phyloP scores from a whole-genome alignment of 2,113 vertebrate genomes.

The Aptenodytes patagonicus region DNA sequence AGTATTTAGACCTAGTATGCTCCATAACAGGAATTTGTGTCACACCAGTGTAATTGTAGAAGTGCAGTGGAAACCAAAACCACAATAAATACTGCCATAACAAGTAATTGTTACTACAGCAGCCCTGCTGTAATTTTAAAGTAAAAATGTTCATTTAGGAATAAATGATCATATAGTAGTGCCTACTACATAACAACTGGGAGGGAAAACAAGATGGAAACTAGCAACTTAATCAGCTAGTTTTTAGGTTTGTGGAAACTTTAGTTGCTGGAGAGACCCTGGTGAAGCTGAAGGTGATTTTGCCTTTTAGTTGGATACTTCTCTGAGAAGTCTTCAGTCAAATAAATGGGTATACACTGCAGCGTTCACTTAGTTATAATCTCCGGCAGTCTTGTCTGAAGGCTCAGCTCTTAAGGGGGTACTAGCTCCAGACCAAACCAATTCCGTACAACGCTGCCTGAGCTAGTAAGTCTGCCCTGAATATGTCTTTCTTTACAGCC shows the following conservation, averaged over 20 bases:
- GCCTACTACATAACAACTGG: not conserved
- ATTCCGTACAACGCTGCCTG: not conserved
- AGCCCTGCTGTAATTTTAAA: not conserved
- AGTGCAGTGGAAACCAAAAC: not conserved
- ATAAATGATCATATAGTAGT: not conserved
- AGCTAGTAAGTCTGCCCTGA: not conserved
- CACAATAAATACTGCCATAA: not conserved
- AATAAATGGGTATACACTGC: fast-evolving
- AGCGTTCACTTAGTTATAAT: not conserved
- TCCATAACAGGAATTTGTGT: not conserved
- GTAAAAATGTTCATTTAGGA: not conserved
- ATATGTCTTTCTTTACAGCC: not conserved
- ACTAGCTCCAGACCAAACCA: not conserved
- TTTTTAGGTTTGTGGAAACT: not conserved
- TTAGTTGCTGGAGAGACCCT: not conserved
- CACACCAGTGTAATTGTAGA: not conserved
- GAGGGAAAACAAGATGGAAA: not conserved
- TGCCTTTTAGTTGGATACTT: not conserved
- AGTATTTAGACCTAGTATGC: not conserved
- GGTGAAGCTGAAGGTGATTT: not conserved
- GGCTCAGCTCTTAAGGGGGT: not conserved
- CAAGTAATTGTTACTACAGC: not conserved
- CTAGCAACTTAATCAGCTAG: not conserved
- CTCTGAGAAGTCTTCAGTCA: not conserved
- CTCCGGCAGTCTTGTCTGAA: not conserved